Evolutionary conservation across 2,797 vertebrate species (phyloP), one percentile per base, ranked within the genome.

Genomic region (Lepilemur ruficaudatus): DNA sequence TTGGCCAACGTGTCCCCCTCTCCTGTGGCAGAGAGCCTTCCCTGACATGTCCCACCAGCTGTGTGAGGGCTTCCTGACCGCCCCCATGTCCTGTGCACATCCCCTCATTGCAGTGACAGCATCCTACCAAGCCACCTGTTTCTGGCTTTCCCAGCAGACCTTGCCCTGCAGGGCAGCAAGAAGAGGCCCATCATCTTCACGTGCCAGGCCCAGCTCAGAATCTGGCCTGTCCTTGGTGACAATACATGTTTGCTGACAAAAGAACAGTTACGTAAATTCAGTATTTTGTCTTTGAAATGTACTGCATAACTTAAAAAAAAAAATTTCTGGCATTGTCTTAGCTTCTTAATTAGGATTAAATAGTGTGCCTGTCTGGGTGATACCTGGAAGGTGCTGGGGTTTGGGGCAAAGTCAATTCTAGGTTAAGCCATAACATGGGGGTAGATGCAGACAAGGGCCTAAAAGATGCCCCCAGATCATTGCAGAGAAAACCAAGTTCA

Each of bases 121-220:
- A 70, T 38, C 52, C 12, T 80, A 4, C 23, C 32, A 11, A 12
- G 38, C 83, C 84, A 22, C 38, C 65, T 50, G 41, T 15, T 81
- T 75, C 55, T 52, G 79, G 35, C 22, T 59, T 83, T 93, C 48
- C 50, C 41, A 50, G 80, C 2, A 61, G 82, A 75, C 59, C 14
- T 14, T 32, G 59, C 38, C 69, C 92, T n/a, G 4, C 4, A 61
- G 61, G 52, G 17, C 30, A 41, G 35, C 35, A 55, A 55, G 69
- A 9, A 38, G 20, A 35, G 32, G 28, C 46, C 12, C 35, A 20
- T 65, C 28, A 1, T 32, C 12, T 4, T 70, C 52, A 28, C 4
- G 5, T 85, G 30, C 23, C 0, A 0, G 35, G 25, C 38, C 65
- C 10, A 8, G 14, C 10, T 46, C 11, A 17, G 25, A 3, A 7